Base-by-base conservation (phyloP, 2,888 invertebrate species). In the Pammene fasciana region DNA sequence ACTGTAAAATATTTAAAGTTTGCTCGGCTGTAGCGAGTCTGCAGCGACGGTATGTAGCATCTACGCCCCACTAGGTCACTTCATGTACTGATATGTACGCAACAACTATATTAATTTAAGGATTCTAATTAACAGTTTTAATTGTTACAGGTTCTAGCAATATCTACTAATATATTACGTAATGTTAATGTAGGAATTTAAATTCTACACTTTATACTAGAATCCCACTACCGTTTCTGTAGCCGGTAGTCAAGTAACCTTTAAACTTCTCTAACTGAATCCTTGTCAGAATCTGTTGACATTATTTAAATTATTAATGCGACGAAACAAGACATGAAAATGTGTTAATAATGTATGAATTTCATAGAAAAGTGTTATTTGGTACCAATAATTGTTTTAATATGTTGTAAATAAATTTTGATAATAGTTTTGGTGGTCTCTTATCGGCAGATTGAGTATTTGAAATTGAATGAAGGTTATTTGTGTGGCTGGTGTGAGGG, bases 11-110 rank as follows among this genome's bases (percentile, higher is more conserved):
- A 82, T 85, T 79, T 74, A 80, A 86, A 80, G 82, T 77, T 80
- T 74, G 78, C 82, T 80, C 78, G 79, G 76, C 75, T 74, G 77
- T 71, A 65, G 76, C 78, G 79, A 81, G 79, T 76, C 87, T 84
- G 82, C 82, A 77, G 81, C 84, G 65, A 79, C 73, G 70, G 74
- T 85, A 88, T n/a, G 34, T 92, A 92, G 92, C 91, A 91, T 86
- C 92, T 92, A 92, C 91, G 92, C 92, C 92, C 92, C 92, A 91
- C 90, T 92, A 92, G 89, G 82, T 86, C 81, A 86, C 85, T 85
- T 88, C 86, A 87, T 86, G 86, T 85, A 86, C 82, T 78, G 76
- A 79, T 81, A 82, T 86, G 88, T 89, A 89, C 60, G 89, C 64
- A 90, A 89, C 89, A 81, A 82, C 82, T 76, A 76, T 81, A 13